Evolutionary conservation across 2,113 vertebrate genomes (phyloP).

Genomic region (Cochlearius cochlearius): DNA sequence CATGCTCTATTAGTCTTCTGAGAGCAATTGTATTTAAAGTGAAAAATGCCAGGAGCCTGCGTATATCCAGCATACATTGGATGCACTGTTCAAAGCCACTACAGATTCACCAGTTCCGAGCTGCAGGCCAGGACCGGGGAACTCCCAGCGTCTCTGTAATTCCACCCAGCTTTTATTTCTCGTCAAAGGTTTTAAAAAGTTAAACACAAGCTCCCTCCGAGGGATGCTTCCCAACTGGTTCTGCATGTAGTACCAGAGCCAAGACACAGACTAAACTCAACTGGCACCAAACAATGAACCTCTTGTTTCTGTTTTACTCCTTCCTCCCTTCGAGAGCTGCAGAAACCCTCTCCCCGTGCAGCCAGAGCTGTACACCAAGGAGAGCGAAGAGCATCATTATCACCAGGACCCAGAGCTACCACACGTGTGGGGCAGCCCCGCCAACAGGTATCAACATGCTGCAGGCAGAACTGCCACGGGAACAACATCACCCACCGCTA

Average conservation of each 20-base stretch:
- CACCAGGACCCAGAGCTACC: not conserved
- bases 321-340: not conserved
- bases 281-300: not conserved
- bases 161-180: not conserved
- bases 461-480: not conserved
- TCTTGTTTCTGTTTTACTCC: not conserved
- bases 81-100: not conserved
- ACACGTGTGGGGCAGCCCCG: accelerated
- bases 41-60: not conserved
- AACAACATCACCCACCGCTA: not conserved
- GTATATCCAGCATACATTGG: not conserved
- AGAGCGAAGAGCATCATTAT: not conserved
- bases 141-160: not conserved
- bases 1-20: constrained; percentile 5
- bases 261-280: not conserved
- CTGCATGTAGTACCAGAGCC: not conserved
- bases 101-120: not conserved
- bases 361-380: not conserved
- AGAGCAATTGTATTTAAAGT: constrained; percentile 31
- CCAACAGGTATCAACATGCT: accelerated
- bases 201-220: not conserved
- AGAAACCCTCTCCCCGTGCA: not conserved
- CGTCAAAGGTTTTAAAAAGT: not conserved
- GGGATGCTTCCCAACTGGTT: not conserved
- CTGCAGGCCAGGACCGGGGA: not conserved